Evolutionary conservation across 2,888 invertebrate species (phyloP).

Genomic region (Emesis castigata): DNA sequence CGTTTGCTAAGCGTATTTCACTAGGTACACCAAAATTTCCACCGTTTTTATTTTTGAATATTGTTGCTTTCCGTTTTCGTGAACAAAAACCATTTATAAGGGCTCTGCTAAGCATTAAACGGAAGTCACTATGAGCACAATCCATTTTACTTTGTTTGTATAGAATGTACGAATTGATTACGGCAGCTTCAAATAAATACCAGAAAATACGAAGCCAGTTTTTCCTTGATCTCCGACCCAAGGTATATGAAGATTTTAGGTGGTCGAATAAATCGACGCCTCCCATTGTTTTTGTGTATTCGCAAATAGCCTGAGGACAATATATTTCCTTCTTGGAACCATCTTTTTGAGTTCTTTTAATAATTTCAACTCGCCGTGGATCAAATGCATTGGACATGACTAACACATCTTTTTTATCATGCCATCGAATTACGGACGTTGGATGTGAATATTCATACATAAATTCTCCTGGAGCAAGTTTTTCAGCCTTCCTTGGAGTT

Average conservation of each 20-base stretch:
- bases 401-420: constrained; percentile 5
- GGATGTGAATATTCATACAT: constrained; percentile 9
- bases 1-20: neutral
- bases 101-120: neutral
- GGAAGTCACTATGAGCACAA: neutral
- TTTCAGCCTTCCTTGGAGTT: constrained; percentile 8
- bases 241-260: neutral
- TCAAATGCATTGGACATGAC: constrained; percentile 12
- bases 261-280: constrained; percentile 1
- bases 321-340: constrained; percentile 6
- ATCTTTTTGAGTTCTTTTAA: constrained; percentile 15
- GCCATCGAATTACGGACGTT: neutral
- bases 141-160: neutral
- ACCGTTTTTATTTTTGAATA: constrained; percentile 60
- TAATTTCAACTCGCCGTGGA: constrained; percentile 6
- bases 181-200: constrained; percentile 9
- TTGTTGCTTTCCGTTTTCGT: constrained; percentile 25
- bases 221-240: constrained; percentile 1
- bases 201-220: constrained; percentile 8
- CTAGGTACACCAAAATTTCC: neutral
- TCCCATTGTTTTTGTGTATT: constrained; percentile 10
- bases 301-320: constrained; percentile 1
- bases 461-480: neutral
- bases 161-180: neutral
- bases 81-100: neutral